Percentiles rank a stretch among this genome's conserved stretches.
Conservation (phyloP, 2,797 vertebrate species). For the Halcyon smyrnensis region DNA sequence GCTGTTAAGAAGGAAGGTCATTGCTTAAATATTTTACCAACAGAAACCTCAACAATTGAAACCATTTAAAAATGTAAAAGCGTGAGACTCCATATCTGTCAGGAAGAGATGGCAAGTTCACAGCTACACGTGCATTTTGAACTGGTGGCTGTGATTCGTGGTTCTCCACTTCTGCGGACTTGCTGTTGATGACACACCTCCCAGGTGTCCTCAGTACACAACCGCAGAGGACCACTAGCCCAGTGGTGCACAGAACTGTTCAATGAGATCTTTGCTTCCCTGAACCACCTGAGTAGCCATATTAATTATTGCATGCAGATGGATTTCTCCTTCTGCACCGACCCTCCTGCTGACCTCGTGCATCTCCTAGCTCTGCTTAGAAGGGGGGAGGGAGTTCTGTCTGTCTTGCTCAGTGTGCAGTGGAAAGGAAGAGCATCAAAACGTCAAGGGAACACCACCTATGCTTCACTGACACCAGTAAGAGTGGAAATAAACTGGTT, state of each 20-base stretch:
- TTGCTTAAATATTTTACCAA: background rate
- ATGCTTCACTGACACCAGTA: background rate
- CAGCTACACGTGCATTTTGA: rapidly evolving
- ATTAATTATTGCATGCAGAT: background rate
- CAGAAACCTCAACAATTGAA: background rate
- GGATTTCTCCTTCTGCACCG: background rate
- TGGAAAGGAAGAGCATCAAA: background rate
- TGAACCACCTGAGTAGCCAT: background rate
- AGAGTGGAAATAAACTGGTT: background rate
- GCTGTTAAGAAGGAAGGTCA: background rate
- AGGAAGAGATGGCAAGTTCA: background rate
- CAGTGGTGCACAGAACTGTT: background rate
- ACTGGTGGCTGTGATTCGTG: background rate
- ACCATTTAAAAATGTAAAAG: background rate
- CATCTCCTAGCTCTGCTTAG: background rate
- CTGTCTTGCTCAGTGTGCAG: background rate
- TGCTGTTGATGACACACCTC: background rate
- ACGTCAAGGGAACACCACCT: background rate
- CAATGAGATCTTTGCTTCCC: background rate
- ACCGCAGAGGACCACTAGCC: background rate
- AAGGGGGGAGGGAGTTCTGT: background rate
- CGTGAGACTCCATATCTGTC: background rate
- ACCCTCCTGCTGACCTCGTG: background rate
- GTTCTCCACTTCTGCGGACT: background rate
- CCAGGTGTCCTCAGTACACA: background rate